Percentiles rank a stretch among this genome's conserved stretches.
Conservation (phyloP, 2,888 invertebrate genomes). For the Campopleginae sp. region DNA sequence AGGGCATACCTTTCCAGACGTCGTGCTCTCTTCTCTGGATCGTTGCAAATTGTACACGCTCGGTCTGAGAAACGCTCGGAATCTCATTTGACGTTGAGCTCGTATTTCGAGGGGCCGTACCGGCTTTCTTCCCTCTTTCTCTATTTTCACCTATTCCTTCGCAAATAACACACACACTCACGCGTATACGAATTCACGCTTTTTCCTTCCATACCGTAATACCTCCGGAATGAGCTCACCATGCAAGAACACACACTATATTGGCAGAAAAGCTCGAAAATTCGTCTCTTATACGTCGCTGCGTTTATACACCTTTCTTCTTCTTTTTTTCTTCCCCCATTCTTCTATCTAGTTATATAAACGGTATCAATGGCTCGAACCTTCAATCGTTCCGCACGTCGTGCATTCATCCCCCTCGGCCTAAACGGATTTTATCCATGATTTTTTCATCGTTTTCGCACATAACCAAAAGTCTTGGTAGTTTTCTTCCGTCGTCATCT, state of each 20-base stretch:
- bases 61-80: constrained; percentile 69
- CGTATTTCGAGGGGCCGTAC: constrained; percentile 70
- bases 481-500: neutral
- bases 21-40: constrained; percentile 49
- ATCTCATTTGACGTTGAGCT: constrained; percentile 75
- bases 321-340: constrained; percentile 15
- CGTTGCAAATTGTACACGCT: constrained; percentile 68
- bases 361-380: constrained; percentile 69
- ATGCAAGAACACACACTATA: constrained; percentile 20
- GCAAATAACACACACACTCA: constrained; percentile 8
- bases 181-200: neutral
- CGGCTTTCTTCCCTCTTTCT: constrained; percentile 62
- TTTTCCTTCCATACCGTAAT: constrained; percentile 32
- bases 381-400: constrained; percentile 73
- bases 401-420: neutral
- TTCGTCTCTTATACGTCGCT: neutral
- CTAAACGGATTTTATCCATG: constrained; percentile 4
- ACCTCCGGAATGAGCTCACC: constrained; percentile 41
- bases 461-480: neutral
- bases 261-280: constrained; percentile 26
- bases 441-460: neutral
- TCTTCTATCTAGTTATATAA: constrained; percentile 36
- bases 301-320: neutral
- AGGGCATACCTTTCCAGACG: constrained; percentile 41
- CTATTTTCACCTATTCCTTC: constrained; percentile 33